Base-by-base conservation (phyloP, 2,113 vertebrate species). In the Dissostichus mawsoni region DNA sequence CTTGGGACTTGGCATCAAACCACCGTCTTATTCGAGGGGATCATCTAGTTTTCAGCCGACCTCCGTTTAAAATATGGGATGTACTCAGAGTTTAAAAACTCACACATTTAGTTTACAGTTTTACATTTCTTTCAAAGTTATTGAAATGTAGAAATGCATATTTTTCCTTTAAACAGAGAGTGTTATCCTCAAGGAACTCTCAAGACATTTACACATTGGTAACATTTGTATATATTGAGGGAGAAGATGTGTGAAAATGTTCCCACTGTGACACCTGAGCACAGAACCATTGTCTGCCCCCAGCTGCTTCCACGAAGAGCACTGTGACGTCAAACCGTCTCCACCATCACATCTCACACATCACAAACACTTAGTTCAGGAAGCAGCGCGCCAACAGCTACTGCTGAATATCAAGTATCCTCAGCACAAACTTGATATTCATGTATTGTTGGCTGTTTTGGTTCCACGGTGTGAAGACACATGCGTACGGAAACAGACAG, bases 401-500 rank as follows among this genome's bases (percentile, higher is more conserved):
- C 76, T 59, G 70, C 63, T 74, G 69, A 58, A 71, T 56, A 66
- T 48, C 12, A 67, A 78, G 66, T n/a, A 5, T 59, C 29, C 63
- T 78, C 52, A 36, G 16, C 41, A 76, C 52, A 69, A 52, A 57
- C 61, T 25, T 41, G 10, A 36, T 58, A 68, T 74, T 47, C n/a
- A 18, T 11, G 29, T 62, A 17, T 45, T 47, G 64, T 81, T 25
- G 13, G 44, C 2, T 73, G 64, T 79, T 61, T 67, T 64, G 11
- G 25, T 77, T 77, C 7, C 9, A 6, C n/a, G 45, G 29, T 23
- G 72, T 70, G 59, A 70, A 59, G 45, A 81, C n/a, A 9, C 16
- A 56, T 16, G 48, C 79, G 73, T 45, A 61, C 75, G 76, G 73
- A 63, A 23, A 33, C 48, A 25, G 48, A 63, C 45, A 47, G 47